Conservation (phyloP, 2,888 invertebrate genomes). For the Yponomeuta malinellus region DNA sequence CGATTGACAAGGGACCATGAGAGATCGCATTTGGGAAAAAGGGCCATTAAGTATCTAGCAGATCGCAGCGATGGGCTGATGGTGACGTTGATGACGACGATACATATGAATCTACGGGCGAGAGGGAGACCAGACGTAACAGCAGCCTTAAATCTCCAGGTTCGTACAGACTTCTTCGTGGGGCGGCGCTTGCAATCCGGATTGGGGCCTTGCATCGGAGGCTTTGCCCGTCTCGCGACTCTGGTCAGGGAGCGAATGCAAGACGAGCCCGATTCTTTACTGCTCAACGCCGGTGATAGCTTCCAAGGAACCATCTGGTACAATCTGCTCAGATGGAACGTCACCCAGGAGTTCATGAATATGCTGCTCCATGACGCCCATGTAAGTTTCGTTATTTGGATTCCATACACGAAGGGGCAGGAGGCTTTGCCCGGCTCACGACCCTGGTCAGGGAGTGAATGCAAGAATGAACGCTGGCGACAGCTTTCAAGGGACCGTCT, state of each 20-base stretch:
- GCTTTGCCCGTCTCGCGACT: constrained; percentile 79
- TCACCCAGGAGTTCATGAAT: constrained; percentile 86
- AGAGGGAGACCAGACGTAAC: too few species aligned
- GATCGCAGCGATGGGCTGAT: too few species aligned
- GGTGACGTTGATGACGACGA: too few species aligned
- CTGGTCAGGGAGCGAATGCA: constrained; percentile 57
- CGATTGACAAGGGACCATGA: too few species aligned
- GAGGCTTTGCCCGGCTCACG: constrained; percentile 74
- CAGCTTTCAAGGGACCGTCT: constrained; percentile 83
- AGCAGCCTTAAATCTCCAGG: constrained; percentile 41
- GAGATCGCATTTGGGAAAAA: too few species aligned
- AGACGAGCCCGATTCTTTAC: constrained; percentile 77
- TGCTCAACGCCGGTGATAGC: constrained; percentile 81
- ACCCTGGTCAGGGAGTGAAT: constrained; percentile 66
- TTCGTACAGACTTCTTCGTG: constrained; percentile 76
- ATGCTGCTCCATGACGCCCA: constrained; percentile 85
- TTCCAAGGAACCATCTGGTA: constrained; percentile 88
- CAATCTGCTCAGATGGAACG: constrained; percentile 82
- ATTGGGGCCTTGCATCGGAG: constrained; percentile 78
- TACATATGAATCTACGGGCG: too few species aligned
- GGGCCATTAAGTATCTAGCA: too few species aligned
- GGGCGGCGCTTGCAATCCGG: constrained; percentile 73
- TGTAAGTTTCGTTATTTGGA: constrained; percentile 60
- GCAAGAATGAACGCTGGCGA: constrained; percentile 68
- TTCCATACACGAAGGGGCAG: constrained; percentile 38